Conservation (phyloP, 2,888 invertebrate genomes). For the Lithophane ornitopus region DNA sequence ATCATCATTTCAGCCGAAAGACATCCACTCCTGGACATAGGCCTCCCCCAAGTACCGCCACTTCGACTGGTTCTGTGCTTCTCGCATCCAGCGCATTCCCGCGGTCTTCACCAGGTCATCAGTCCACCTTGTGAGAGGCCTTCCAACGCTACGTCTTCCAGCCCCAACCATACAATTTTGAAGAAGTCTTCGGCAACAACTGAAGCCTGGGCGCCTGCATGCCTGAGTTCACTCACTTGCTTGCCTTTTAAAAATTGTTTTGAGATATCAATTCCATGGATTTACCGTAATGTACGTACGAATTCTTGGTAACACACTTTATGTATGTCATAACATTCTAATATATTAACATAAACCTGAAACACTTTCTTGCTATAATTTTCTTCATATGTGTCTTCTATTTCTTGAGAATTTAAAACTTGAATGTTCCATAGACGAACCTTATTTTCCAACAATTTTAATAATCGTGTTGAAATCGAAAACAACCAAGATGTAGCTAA, state of each 20-base stretch:
- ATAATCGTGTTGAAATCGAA: slow-evolving; percentile 22
- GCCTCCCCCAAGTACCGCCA: too few relatives aligned
- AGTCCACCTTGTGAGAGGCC: too few relatives aligned
- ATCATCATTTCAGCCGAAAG: too few relatives aligned
- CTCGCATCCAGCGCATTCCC: too few relatives aligned
- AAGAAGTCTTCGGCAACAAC: too few relatives aligned
- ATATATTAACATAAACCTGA: slow-evolving; percentile 30
- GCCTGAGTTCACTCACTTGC: too few relatives aligned
- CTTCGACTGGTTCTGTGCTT: too few relatives aligned
- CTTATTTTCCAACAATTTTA: slow-evolving; percentile 30
- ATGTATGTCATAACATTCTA: slow-evolving; percentile 37
- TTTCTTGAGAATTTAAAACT: neutral
- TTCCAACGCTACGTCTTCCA: too few relatives aligned
- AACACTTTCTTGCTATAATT: neutral
- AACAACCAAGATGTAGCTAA: neutral
- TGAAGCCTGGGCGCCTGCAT: too few relatives aligned
- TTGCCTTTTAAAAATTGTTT: neutral
- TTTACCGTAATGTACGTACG: slow-evolving; percentile 22
- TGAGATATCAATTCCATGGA: neutral
- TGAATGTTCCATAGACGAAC: slow-evolving; percentile 33
- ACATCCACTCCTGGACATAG: too few relatives aligned
- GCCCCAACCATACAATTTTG: too few relatives aligned
- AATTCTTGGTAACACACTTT: slow-evolving; percentile 18
- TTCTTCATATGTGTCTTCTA: neutral
- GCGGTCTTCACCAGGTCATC: too few relatives aligned